phyloP scores from a whole-genome alignment of 1,140 invertebrate species.

The Neodiprion fabricii region DNA sequence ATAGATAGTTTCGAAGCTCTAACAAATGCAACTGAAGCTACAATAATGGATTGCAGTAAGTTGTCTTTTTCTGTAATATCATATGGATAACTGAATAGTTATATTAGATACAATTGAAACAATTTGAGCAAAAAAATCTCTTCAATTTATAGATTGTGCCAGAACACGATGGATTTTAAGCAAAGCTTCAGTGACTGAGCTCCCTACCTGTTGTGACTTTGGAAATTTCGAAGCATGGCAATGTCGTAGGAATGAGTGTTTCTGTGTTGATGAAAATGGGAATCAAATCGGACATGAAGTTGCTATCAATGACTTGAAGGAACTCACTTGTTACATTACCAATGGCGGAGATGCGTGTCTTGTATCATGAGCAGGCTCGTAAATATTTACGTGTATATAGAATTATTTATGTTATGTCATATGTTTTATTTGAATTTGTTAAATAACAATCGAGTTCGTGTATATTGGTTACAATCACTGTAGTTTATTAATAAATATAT shows the following conservation, averaged over 20 bases:
- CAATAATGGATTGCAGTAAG: constrained; percentile 68
- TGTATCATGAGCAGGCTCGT: constrained; percentile 4
- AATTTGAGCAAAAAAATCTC: constrained; percentile 10
- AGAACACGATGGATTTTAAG: constrained; percentile 58
- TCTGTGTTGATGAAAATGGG: constrained; percentile 67
- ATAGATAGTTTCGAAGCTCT: constrained; percentile 56
- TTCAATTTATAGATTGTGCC: constrained; percentile 63
- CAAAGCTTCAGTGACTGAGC: constrained; percentile 42
- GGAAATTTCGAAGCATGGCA: constrained; percentile 67
- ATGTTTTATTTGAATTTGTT: too few relatives aligned
- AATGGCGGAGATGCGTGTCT: constrained; percentile 29
- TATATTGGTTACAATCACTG: too few relatives aligned
- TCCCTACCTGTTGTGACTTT: constrained; percentile 64
- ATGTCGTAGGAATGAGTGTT: constrained; percentile 64
- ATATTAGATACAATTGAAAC: too few relatives aligned
- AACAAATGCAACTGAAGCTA: constrained; percentile 41
- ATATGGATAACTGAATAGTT: not conserved
- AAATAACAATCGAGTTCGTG: too few relatives aligned
- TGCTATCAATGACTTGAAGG: constrained; percentile 34
- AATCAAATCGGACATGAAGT: constrained; percentile 58
- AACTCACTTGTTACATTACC: constrained; percentile 47
- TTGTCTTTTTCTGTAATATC: constrained; percentile 22
- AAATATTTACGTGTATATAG: too few relatives aligned
- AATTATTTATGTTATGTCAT: too few relatives aligned
- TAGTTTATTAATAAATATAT: not conserved